Evolutionary conservation across 2,888 invertebrate genomes (phyloP).

Genomic region (Lamellibrachia columna): DNA sequence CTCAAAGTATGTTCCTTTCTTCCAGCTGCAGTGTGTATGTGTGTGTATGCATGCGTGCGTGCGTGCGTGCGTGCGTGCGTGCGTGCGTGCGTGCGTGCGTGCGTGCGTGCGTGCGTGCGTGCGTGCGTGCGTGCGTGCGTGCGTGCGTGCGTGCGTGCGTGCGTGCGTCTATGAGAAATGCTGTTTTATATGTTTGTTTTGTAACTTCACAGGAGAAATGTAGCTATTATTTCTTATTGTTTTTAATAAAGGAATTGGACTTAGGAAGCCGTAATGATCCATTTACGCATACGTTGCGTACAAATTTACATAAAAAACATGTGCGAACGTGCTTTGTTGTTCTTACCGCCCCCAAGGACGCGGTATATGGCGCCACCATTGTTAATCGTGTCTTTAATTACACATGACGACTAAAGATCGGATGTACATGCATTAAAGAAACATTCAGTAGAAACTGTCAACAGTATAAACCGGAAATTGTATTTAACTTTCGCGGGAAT

Average conservation of each 20-base stretch:
- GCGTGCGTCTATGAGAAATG: neutral
- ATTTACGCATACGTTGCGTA: neutral
- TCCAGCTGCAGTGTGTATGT: neutral
- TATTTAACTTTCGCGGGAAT: neutral
- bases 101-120: neutral
- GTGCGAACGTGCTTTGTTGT: neutral
- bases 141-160: too few relatives aligned
- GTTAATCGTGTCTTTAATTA: neutral
- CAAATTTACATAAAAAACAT: neutral
- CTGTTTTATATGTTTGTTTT: neutral
- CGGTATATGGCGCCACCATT: neutral
- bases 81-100: too few relatives aligned
- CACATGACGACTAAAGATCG: neutral
- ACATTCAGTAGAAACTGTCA: neutral
- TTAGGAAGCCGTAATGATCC: neutral
- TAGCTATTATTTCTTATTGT: neutral
- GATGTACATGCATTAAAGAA: neutral
- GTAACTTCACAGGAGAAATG: neutral
- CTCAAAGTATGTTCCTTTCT: slow-evolving; percentile 50
- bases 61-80: neutral
- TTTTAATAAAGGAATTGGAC: neutral
- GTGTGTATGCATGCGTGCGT: too few relatives aligned
- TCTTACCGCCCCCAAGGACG: neutral
- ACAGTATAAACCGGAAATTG: neutral
- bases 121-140: neutral